Evolutionary conservation across 1,140 invertebrate species (phyloP).

Genomic region (Teleopsis dalmanni): DNA sequence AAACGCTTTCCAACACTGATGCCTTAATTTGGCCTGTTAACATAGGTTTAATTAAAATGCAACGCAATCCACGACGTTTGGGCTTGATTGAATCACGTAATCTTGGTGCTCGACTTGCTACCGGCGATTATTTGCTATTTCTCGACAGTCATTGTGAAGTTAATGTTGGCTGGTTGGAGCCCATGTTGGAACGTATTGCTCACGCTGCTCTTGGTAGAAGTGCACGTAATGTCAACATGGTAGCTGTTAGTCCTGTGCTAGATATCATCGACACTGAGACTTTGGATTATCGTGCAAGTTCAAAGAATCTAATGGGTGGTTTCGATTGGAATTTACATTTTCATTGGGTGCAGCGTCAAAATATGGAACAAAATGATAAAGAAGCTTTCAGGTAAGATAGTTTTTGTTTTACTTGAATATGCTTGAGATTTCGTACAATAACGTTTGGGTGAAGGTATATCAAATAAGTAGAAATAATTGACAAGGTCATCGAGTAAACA

Average conservation of each 20-base stretch:
- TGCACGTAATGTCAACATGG: conserved; percentile 7
- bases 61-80: conserved; percentile 62
- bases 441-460: too few relatives aligned
- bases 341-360: conserved; percentile 82
- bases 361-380: too few relatives aligned
- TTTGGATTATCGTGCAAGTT: conserved; percentile 48
- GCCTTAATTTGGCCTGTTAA: neutral
- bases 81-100: conserved; percentile 70
- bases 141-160: conserved; percentile 80
- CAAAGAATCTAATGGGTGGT: conserved; percentile 71
- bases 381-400: too few relatives aligned
- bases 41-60: conserved; percentile 5
- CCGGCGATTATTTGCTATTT: conserved; percentile 66
- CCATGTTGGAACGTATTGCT: conserved; percentile 23
- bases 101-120: conserved; percentile 56
- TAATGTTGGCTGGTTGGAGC: conserved; percentile 59
- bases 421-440: too few relatives aligned
- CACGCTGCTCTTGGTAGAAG: neutral
- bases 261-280: conserved; percentile 55
- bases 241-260: conserved; percentile 52
- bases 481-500: too few relatives aligned
- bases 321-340: conserved; percentile 96
- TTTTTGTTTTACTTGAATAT: too few relatives aligned
- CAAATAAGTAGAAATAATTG: too few relatives aligned
- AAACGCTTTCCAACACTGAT: neutral